A percentile compares a stretch with the other conserved stretches of the same genome.
Conservation (phyloP, 2,797 vertebrate species). For the Labeo calbasu region DNA sequence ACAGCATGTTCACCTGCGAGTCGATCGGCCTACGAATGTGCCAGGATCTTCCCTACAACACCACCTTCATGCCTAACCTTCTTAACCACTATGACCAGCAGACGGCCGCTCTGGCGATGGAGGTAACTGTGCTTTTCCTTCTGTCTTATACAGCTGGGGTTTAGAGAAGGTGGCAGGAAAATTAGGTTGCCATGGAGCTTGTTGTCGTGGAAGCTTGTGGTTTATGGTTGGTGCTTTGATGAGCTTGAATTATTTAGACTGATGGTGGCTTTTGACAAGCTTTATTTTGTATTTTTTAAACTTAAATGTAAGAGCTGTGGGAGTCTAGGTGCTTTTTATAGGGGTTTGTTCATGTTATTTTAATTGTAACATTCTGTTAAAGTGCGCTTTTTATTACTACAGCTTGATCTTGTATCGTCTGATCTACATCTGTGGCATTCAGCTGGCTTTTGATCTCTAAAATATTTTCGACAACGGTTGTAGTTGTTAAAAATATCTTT, state of each 20-base stretch:
- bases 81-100: conserved; percentile 99
- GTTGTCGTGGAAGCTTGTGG: conserved; percentile 50
- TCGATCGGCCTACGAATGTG: conserved; percentile 96
- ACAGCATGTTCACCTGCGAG: conserved; percentile 96
- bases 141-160: conserved; percentile 6
- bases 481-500: background rate
- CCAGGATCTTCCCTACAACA: conserved; percentile 96
- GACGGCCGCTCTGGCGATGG: conserved; percentile 95
- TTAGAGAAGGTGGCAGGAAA: conserved; percentile 42
- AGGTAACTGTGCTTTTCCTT: conserved; percentile 77
- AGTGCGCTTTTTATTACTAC: background rate
- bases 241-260: conserved; percentile 38
- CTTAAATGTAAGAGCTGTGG: background rate
- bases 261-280: background rate
- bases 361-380: background rate
- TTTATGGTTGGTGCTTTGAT: conserved; percentile 43
- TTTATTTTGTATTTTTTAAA: conserved; percentile 11
- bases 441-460: background rate
- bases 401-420: background rate
- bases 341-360: background rate
- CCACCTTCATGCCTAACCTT: conserved; percentile 98
- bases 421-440: background rate
- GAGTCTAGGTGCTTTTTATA: background rate
- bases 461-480: background rate
- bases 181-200: conserved; percentile 57